A percentile compares a stretch with the other conserved stretches of the same genome.
phyloP scores from a whole-genome alignment of 2,888 invertebrate genomes.

The Seira ritae region DNA sequence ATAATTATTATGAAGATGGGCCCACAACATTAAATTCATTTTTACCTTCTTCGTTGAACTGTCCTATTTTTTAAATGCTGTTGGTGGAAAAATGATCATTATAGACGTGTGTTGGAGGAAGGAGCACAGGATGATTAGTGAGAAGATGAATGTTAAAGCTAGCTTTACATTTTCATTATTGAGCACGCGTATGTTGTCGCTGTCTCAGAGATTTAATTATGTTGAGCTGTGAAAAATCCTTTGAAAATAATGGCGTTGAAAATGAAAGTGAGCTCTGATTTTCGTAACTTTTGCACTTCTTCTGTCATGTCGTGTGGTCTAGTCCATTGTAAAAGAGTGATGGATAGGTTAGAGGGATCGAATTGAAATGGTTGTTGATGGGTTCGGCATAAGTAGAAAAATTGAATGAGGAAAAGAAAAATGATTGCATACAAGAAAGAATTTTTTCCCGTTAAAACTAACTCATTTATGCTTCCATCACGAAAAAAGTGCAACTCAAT shows the following conservation, averaged over 20 bases:
- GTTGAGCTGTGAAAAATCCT: constrained; percentile 10
- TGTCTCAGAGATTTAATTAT: not conserved
- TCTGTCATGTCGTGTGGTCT: constrained; percentile 10
- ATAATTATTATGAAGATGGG: constrained; percentile 16
- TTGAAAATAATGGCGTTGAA: constrained; percentile 10
- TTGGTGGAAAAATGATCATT: not conserved
- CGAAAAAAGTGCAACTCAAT: constrained; percentile 25
- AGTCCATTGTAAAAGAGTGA: not conserved
- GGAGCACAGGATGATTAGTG: not conserved
- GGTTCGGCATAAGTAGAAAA: not conserved
- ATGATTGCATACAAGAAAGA: not conserved
- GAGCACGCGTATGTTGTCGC: not conserved
- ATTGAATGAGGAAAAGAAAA: not conserved
- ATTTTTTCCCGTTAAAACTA: not conserved
- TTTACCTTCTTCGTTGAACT: not conserved
- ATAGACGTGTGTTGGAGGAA: not conserved
- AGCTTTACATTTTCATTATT: constrained; percentile 7
- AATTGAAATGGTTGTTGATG: not conserved
- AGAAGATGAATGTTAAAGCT: not conserved
- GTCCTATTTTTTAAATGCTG: not conserved
- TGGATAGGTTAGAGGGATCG: constrained; percentile 18
- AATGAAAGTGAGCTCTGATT: constrained; percentile 16
- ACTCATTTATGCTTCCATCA: constrained; percentile 31
- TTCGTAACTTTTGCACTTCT: constrained; percentile 9
- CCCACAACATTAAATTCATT: constrained; percentile 1